Conservation (phyloP, 2,113 vertebrate species). For the Arvicanthis niloticus region DNA sequence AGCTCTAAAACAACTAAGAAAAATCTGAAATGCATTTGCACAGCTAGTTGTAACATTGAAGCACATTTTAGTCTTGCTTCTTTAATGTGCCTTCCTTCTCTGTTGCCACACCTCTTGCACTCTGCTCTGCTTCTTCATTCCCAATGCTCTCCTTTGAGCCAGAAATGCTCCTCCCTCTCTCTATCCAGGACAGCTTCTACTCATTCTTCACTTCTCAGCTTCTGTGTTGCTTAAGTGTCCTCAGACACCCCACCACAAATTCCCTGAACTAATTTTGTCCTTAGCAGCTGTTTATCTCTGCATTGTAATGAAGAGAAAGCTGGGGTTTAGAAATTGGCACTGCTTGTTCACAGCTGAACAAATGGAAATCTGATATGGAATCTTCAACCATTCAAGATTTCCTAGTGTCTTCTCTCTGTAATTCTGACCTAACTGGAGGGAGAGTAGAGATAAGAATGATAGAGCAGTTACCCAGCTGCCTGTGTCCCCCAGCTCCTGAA, state of each 20-base stretch:
- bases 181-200: not conserved
- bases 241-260: not conserved
- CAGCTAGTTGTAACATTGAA: not conserved
- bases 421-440: not conserved
- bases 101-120: not conserved
- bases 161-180: not conserved
- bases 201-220: not conserved
- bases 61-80: not conserved
- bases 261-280: not conserved
- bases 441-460: not conserved
- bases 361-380: not conserved
- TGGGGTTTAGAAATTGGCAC: not conserved
- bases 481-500: not conserved
- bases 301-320: conserved; percentile 4
- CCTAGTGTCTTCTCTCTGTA: not conserved
- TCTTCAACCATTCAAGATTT: not conserved
- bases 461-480: not conserved
- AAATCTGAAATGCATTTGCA: not conserved
- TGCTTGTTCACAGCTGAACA: not conserved
- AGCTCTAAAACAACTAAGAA: not conserved
- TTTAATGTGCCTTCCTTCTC: not conserved
- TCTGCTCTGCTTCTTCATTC: not conserved
- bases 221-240: not conserved
- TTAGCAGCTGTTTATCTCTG: not conserved
- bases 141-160: not conserved